phyloP scores from a whole-genome alignment of 2,113 vertebrate species.

The Nansenia antarctica region DNA sequence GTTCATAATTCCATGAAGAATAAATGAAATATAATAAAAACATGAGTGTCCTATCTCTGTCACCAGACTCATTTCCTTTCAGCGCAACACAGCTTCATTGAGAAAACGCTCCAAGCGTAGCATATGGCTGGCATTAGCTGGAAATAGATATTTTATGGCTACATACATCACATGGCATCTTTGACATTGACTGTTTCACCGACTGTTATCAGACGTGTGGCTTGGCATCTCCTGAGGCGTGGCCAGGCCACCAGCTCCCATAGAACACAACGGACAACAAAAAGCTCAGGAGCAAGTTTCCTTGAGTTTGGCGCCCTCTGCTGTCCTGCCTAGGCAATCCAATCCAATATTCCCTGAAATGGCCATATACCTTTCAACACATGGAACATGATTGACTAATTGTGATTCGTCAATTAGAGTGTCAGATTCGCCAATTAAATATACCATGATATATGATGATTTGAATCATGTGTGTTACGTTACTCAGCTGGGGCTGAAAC shows the following conservation, averaged over 20 bases:
- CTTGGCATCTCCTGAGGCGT: not conserved
- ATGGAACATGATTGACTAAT: no score
- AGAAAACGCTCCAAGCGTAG: not conserved
- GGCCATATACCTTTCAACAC: no score
- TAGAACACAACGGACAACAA: not conserved
- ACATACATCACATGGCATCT: not conserved
- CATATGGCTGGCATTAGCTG: not conserved
- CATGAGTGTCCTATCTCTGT: not conserved
- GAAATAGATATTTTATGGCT: not conserved
- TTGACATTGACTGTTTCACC: not conserved
- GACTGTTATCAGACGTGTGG: not conserved
- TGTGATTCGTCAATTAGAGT: no score
- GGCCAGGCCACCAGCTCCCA: not conserved
- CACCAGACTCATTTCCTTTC: not conserved
- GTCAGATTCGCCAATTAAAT: no score
- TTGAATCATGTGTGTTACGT: no score
- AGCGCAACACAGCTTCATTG: not conserved
- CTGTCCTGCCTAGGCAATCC: no score
- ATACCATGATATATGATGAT: no score
- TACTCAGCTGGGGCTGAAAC: no score
- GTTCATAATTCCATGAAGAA: not conserved
- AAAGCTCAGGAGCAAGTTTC: not conserved
- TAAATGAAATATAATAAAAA: not conserved
- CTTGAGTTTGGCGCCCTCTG: not conserved
- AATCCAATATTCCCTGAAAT: no score